phyloP scores from a whole-genome alignment of 1,140 invertebrate species.

The Euura saliciscinereae region DNA sequence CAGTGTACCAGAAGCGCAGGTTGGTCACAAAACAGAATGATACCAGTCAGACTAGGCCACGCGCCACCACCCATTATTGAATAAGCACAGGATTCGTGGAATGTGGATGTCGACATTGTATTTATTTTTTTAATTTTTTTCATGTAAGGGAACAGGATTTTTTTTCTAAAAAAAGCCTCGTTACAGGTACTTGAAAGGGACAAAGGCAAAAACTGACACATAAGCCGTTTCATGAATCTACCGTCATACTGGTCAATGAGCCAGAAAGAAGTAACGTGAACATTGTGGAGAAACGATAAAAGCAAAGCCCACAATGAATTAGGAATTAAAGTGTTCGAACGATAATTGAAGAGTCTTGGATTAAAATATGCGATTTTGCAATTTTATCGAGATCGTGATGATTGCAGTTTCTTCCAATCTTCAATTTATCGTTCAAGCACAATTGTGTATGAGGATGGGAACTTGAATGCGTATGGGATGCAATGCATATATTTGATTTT shows the following conservation, averaged over 20 bases:
- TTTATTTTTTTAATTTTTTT: too few species aligned
- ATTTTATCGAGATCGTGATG: too few species aligned
- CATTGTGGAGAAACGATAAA: not conserved
- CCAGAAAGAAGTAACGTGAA: too few species aligned
- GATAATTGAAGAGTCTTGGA: not conserved
- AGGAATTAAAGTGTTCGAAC: not conserved
- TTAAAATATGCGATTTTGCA: too few species aligned
- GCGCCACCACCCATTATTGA: constrained; percentile 47
- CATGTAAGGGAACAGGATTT: too few species aligned
- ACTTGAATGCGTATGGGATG: not conserved
- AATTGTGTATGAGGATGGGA: not conserved
- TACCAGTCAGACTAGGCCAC: constrained; percentile 58
- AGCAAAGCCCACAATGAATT: not conserved
- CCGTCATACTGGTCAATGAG: too few species aligned
- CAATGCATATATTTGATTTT: not conserved
- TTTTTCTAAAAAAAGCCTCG: too few species aligned
- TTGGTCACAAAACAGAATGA: constrained; percentile 55
- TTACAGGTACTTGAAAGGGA: too few species aligned
- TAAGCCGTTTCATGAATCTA: too few species aligned
- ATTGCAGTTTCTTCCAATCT: too few species aligned
- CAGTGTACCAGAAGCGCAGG: constrained; percentile 55
- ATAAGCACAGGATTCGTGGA: constrained; percentile 1
- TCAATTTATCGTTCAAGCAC: too few species aligned
- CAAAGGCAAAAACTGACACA: too few species aligned
- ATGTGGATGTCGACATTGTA: not conserved